Evolutionary conservation across 2,888 invertebrate species (phyloP), one percentile per base, ranked within the genome.

Genomic region (Prosapia bicincta): DNA sequence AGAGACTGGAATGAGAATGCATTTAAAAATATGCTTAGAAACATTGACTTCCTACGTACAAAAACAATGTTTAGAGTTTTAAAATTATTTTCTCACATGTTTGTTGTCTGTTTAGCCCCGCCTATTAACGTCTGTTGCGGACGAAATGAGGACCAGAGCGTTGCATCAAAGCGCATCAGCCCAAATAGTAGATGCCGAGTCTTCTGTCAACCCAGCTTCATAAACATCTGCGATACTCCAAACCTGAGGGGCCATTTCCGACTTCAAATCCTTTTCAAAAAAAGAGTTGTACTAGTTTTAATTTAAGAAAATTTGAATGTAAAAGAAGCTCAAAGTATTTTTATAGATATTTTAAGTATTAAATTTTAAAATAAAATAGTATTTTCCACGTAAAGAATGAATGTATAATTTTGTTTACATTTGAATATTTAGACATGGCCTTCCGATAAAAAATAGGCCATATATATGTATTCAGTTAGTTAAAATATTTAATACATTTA

Each of bases 131-230:
- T 70, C 78, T 6, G 76, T 78, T 23, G 78, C 79, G 6, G 80
- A 80, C 15, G 79, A 79, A 30, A 66, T 79, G 76, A 76, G 78
- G 10, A 72, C 74, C 28, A 73, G 80, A 28, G 77, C 80, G n/a
- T 74, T 79, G 20, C 38, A 78, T 30, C 79, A 80, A 71, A 75
- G 75, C 30, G 26, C 26, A 15, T 5, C 73, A 25, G 28, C 73
- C 20, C 69, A 73, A 25, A 38, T n/a, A 6, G 69, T 68, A 24
- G 67, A 67, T 1, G 26, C 43, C 69, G 69, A 73, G 23, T 69
- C 68, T 23, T 67, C 73, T 6, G 30, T 69, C 5, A 43, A 28
- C 43, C 54, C 43, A 68, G 26, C 30, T 7, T 15, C 24, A 1
- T 28, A 30, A 10, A 69, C 28, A 9, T 26, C 20, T 26, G 15